These are phyloP conservation scores for Penaeus vannamei DNA, from an alignment of 1,140 invertebrate genomes.

Conservation along the genomic window DNA sequence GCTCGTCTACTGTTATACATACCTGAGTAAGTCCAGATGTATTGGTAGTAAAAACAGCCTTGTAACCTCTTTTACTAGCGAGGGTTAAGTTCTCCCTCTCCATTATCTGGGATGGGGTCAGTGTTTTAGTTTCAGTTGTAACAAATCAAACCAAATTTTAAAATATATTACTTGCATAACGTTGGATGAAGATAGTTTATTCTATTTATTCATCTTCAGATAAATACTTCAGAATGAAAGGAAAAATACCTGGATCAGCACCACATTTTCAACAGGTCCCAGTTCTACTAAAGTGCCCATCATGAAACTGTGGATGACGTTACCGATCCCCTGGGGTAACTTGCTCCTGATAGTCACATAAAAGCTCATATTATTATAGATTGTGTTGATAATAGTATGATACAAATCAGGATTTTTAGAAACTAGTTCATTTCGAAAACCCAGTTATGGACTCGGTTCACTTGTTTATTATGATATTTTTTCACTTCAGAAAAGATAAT, in stretches of 20 bases:
- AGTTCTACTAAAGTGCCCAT: slow-evolving; percentile 45
- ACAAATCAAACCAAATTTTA: too few species aligned
- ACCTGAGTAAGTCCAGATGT: slow-evolving; percentile 51
- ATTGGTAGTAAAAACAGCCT: slow-evolving; percentile 56
- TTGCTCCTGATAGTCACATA: not conserved
- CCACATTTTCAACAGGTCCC: slow-evolving; percentile 48
- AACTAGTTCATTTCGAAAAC: too few species aligned
- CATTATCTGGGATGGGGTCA: slow-evolving; percentile 31
- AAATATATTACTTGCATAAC: not conserved
- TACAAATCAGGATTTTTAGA: not conserved
- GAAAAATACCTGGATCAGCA: slow-evolving; percentile 38
- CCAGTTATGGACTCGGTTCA: too few species aligned
- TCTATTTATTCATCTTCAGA: too few species aligned
- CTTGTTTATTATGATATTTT: too few species aligned
- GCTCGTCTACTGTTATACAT: not conserved
- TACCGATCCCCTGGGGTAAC: slow-evolving; percentile 26
- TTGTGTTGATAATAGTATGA: not conserved
- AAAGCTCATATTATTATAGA: not conserved
- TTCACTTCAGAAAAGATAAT: too few species aligned
- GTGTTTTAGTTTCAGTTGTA: not conserved
- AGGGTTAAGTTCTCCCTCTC: slow-evolving; percentile 39
- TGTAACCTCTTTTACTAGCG: slow-evolving; percentile 27
- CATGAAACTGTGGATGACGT: slow-evolving; percentile 41
- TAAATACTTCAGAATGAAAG: too few species aligned
- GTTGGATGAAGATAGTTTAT: not conserved